Percentiles rank a stretch among this genome's conserved stretches.
These are phyloP conservation scores for Pseudorhiza aurosa DNA, from an alignment of 30 jellyfish, hydroid and myxozoan genomes.

Conservation along the genomic window DNA sequence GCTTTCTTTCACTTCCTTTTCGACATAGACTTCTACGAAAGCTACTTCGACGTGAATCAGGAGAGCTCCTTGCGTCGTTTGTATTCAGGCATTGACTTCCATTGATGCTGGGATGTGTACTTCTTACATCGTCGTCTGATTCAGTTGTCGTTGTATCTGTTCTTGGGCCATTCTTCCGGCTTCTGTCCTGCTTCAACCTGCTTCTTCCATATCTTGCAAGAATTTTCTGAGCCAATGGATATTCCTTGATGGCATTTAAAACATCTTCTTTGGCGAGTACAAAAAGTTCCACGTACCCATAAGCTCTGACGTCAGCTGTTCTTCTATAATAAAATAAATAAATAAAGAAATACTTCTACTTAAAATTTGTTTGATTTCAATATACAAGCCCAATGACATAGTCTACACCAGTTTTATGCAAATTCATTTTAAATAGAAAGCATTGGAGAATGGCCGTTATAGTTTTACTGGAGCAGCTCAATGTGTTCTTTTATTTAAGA, in stretches of 20 bases:
- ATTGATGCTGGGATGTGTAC: conserved; percentile 13
- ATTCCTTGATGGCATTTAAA: conserved; percentile 77
- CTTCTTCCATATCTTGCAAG: conserved; percentile 89
- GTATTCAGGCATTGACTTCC: conserved; percentile 8
- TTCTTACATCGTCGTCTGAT: conserved; percentile 57
- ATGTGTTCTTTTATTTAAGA: background rate
- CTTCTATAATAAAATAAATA: conserved; percentile 85
- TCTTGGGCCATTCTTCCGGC: conserved; percentile 71
- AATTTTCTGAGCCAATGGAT: conserved; percentile 87
- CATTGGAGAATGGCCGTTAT: too few relatives aligned
- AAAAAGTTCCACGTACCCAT: conserved; percentile 91
- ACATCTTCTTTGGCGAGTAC: conserved; percentile 93
- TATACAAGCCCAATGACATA: too few relatives aligned
- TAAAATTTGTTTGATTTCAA: too few relatives aligned
- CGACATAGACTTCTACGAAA: conserved; percentile 22
- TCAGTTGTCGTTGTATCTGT: conserved; percentile 72
- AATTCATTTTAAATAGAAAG: too few relatives aligned
- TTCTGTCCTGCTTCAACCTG: conserved; percentile 70
- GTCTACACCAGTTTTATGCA: too few relatives aligned
- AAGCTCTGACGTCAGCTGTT: conserved; percentile 94
- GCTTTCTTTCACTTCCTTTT: conserved; percentile 28
- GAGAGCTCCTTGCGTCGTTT: conserved; percentile 8
- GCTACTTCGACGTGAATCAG: conserved; percentile 41
- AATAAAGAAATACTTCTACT: too few relatives aligned
- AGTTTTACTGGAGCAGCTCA: too few relatives aligned